Base-by-base conservation (phyloP, 2,888 invertebrate genomes). In the Ormia ochracea region DNA sequence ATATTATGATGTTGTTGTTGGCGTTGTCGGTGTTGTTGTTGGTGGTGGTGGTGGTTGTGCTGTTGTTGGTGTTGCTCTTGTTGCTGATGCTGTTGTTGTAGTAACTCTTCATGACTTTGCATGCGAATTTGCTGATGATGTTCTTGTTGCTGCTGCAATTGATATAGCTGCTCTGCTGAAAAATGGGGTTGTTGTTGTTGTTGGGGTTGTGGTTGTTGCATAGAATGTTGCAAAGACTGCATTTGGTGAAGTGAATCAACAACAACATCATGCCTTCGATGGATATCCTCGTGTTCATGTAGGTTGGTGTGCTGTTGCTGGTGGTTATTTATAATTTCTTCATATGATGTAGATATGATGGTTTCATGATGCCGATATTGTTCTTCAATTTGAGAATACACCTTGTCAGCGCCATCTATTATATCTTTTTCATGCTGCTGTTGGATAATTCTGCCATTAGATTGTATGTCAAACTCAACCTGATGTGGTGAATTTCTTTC, bases 71-170 rank as follows among this genome's bases (percentile, higher is more conserved):
- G 52, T 38, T 75, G 68, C 21, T 68, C 66, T 54, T 82, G n/a
- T 6, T 59, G 59, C 2, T 61, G 65, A 7, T 65, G 31, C 14
- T 73, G n/a, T 81, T 72, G 52, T 28, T 76, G 69, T 17, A 69
- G 52, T 38, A 68, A 59, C 21, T 68, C 66, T 54, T 82, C 80
- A 78, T 85, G 84, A 56, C 72, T 76, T 58, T 72, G 70, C 76
- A 82, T 82, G n/a, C 81, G 61, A 31, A 63, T 36, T 43, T 76
- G 76, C n/a, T 63, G 69, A 14, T 63, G 45, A 2, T 77, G 56
- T 14, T 65, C 41, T 48, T 59, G 50, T 33, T 72, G 63, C 26
- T 72, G 77, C 7, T 63, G 78, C 26, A 69, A 41, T 17, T 78
- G 65, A 50, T 72, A 73, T 28, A 72, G 19, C 38, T 77, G 76